A percentile compares a stretch with the other conserved stretches of the same genome.
Evolutionary conservation across 2,797 vertebrate species (phyloP).

Genomic region (Danio kyathit): DNA sequence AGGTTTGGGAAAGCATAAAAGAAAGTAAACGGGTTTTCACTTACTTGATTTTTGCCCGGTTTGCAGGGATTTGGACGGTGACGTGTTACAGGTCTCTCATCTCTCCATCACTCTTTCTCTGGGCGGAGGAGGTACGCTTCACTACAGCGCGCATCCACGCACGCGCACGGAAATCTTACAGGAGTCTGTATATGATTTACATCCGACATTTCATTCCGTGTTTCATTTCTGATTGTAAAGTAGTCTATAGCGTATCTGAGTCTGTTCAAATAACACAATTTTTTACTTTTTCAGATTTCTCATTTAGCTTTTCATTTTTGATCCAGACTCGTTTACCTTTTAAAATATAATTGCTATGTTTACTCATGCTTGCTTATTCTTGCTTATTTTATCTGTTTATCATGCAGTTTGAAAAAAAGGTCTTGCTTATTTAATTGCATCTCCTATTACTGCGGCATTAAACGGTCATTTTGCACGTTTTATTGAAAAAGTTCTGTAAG

Average conservation of each 20-base stretch:
- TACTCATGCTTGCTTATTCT: too few species aligned
- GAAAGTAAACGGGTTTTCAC: background rate
- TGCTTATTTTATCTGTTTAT: background rate
- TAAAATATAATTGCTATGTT: background rate
- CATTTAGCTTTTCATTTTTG: background rate
- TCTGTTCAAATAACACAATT: too few species aligned
- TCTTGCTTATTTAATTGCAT: background rate
- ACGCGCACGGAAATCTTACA: slow-evolving; percentile 8
- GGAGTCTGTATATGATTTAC: background rate
- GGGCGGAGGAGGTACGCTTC: slow-evolving; percentile 35
- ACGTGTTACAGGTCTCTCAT: slow-evolving; percentile 46
- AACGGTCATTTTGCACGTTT: background rate
- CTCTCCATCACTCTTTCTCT: slow-evolving; percentile 34
- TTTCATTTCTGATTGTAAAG: background rate
- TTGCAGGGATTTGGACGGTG: slow-evolving; percentile 22
- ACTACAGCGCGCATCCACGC: slow-evolving; percentile 12
- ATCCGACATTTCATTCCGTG: background rate
- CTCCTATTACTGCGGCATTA: background rate
- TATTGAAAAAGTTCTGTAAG: background rate
- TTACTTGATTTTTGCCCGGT: slow-evolving; percentile 33
- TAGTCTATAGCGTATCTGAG: too few species aligned
- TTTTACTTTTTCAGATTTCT: too few species aligned
- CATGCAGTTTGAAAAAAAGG: background rate
- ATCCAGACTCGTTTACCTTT: background rate
- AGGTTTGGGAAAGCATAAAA: background rate